Conservation (phyloP, 2,797 vertebrate species). For the Sebastes wilsoni region DNA sequence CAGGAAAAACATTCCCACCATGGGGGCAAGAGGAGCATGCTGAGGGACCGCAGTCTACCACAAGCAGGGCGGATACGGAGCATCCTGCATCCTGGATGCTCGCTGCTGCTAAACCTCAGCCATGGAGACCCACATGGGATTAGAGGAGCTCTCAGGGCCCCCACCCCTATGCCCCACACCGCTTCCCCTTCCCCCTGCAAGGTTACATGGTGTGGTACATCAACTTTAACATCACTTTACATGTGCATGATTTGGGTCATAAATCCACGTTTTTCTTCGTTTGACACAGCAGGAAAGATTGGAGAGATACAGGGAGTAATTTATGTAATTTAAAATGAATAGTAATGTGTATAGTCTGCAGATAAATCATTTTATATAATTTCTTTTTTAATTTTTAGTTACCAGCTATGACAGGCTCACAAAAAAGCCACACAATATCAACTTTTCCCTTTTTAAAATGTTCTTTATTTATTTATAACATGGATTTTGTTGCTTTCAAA, state of each 20-base stretch:
- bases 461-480: not conserved
- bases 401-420: not conserved
- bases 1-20: constrained; percentile 61
- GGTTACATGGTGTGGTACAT: not conserved
- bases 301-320: not conserved
- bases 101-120: constrained; percentile 64
- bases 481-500: not conserved
- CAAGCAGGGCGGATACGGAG: constrained; percentile 63
- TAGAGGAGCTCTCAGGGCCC: constrained; percentile 4
- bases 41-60: constrained; percentile 37
- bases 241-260: not conserved
- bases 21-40: constrained; percentile 13
- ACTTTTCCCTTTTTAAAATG: not conserved
- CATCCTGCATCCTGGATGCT: constrained; percentile 86
- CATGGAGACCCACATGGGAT: constrained; percentile 77
- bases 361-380: not conserved
- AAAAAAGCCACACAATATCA: not conserved
- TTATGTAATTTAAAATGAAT: not conserved
- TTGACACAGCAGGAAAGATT: not conserved
- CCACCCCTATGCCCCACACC: no score
- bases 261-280: not conserved
- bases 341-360: not conserved
- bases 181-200: not conserved
- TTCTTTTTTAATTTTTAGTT: not conserved
- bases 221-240: not conserved